Percentiles rank a stretch among this genome's conserved stretches.
These are phyloP conservation scores for Bombus superbus DNA, from an alignment of 1,140 invertebrate species.

Conservation along the genomic window DNA sequence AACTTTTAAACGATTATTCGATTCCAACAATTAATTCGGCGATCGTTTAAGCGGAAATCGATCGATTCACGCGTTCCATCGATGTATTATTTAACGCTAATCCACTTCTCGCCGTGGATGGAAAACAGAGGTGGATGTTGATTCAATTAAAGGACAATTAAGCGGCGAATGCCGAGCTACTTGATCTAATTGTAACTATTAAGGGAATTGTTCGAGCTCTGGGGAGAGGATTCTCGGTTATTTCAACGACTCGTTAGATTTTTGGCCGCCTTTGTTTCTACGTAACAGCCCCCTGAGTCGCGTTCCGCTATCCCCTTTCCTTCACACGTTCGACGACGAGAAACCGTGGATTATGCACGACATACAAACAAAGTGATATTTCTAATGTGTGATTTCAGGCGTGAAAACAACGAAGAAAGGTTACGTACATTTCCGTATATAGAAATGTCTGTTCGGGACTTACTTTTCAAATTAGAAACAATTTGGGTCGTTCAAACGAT, in stretches of 20 bases:
- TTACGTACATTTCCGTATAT: too few relatives aligned
- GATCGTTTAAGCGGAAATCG: neutral
- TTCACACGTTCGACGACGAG: too few relatives aligned
- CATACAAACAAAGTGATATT: too few relatives aligned
- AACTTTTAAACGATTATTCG: neutral
- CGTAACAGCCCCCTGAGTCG: too few relatives aligned
- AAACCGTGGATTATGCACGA: too few relatives aligned
- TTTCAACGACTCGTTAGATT: neutral
- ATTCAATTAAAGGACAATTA: conserved; percentile 62
- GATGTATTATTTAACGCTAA: conserved; percentile 26
- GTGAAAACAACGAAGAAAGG: too few relatives aligned
- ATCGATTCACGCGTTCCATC: neutral
- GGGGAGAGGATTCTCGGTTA: neutral
- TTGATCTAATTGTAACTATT: conserved; percentile 58
- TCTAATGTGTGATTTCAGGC: too few relatives aligned
- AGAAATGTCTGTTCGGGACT: too few relatives aligned
- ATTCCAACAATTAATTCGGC: neutral
- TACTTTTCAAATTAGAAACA: too few relatives aligned
- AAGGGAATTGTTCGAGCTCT: conserved; percentile 42
- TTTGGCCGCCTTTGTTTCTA: neutral
- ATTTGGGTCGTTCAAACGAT: too few relatives aligned
- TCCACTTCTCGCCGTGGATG: conserved; percentile 6
- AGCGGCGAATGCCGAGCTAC: conserved; percentile 43
- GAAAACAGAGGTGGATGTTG: conserved; percentile 44
- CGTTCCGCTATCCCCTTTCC: too few relatives aligned